These are phyloP conservation scores for Euproctis similis DNA, from an alignment of 2,888 invertebrate genomes.

Conservation along the genomic window DNA sequence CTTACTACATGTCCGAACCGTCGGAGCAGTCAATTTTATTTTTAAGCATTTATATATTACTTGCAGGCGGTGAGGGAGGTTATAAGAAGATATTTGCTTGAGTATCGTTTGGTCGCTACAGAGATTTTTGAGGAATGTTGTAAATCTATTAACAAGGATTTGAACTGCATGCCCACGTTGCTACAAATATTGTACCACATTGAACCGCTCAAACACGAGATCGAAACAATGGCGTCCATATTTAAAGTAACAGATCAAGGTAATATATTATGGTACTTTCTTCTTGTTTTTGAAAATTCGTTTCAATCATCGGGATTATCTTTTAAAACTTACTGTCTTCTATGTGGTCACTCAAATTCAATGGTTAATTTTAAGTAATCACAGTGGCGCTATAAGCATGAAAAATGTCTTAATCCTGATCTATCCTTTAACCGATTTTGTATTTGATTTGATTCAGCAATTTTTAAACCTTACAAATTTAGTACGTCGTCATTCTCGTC, in stretches of 20 bases:
- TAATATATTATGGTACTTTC: no score
- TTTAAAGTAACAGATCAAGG: slow-evolving; percentile 68
- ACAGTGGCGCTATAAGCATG: no score
- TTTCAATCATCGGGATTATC: no score
- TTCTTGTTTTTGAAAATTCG: no score
- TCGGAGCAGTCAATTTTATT: no score
- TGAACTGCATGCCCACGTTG: slow-evolving; percentile 56
- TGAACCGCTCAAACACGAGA: slow-evolving; percentile 66
- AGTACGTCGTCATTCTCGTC: background rate
- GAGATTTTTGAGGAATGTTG: slow-evolving; percentile 50
- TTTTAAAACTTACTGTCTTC: background rate
- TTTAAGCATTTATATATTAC: background rate
- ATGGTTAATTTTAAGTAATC: no score
- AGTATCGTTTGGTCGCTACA: slow-evolving; percentile 72
- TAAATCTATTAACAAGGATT: slow-evolving; percentile 26
- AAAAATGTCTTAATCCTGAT: no score
- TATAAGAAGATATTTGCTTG: slow-evolving; percentile 74
- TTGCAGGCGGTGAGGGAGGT: slow-evolving; percentile 78
- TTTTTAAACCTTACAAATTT: background rate
- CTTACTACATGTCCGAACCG: no score
- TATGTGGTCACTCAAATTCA: no score
- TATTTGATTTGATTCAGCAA: no score
- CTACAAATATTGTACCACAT: slow-evolving; percentile 58
- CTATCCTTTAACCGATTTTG: no score
- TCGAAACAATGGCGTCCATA: slow-evolving; percentile 70